Conservation (phyloP, 2,113 vertebrate genomes). For the Zapus hudsonius region DNA sequence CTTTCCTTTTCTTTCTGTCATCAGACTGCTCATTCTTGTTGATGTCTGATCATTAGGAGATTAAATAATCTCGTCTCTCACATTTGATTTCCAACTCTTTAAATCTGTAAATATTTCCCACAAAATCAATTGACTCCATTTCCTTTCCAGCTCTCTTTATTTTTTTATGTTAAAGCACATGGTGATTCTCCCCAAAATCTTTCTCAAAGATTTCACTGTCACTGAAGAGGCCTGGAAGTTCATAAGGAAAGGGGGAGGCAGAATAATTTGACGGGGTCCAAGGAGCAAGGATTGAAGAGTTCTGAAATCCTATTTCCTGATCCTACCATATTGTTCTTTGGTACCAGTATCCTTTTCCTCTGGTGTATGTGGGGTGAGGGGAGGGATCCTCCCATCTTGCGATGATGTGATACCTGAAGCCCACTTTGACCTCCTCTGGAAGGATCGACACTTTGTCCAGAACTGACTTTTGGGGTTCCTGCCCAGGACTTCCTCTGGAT, state of each 20-base stretch:
- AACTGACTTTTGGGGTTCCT: not conserved
- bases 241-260: not conserved
- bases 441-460: not conserved
- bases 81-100: not conserved
- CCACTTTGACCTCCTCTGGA: not conserved
- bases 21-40: not conserved
- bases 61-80: not conserved
- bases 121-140: not conserved
- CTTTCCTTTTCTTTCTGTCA: not conserved
- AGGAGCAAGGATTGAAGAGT: not conserved
- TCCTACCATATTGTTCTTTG: not conserved
- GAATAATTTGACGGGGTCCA: not conserved
- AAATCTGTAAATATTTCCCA: not conserved
- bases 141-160: not conserved
- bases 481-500: not conserved
- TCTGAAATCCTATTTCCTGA: not conserved
- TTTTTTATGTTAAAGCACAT: not conserved
- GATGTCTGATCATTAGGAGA: not conserved
- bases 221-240: not conserved
- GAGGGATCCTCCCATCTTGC: not conserved
- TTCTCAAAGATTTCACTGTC: not conserved
- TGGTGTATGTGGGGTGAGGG: not conserved
- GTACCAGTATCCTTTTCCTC: not conserved
- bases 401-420: not conserved
- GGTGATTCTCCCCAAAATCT: not conserved